phyloP scores from a whole-genome alignment of 2,113 vertebrate genomes.

The Sterrhoptilus dennistouni region DNA sequence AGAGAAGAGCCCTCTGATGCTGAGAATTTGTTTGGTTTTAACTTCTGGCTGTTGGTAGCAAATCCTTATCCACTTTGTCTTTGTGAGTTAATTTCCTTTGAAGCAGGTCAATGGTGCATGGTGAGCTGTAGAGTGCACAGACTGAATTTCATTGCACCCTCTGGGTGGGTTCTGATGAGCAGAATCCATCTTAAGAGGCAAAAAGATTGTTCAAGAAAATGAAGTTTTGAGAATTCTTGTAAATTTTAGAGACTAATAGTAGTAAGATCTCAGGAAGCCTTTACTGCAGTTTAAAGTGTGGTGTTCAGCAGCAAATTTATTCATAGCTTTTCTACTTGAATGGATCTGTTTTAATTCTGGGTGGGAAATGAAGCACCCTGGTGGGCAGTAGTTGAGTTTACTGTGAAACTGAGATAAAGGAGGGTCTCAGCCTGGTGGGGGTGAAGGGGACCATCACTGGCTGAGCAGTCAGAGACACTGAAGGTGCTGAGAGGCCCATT shows the following conservation, averaged over 20 bases:
- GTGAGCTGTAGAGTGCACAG: neutral
- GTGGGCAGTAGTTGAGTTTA: neutral
- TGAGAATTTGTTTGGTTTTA: neutral
- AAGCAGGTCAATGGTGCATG: neutral
- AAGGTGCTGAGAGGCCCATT: neutral
- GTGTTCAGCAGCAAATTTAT: constrained; percentile 4
- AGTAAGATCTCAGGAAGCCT: neutral
- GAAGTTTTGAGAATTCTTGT: neutral
- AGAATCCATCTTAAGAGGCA: neutral
- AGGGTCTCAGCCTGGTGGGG: neutral
- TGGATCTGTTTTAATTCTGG: neutral
- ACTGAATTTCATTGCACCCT: neutral
- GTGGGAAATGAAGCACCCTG: neutral
- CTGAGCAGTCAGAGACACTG: neutral
- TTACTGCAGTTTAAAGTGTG: neutral
- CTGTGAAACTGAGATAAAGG: neutral
- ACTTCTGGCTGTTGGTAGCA: neutral
- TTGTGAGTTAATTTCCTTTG: neutral
- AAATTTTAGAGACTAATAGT: neutral
- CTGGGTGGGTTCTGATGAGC: neutral
- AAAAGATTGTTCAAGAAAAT: neutral
- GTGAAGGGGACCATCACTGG: neutral
- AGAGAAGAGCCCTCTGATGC: neutral
- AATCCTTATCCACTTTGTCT: neutral
- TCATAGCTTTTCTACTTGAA: neutral